These are phyloP conservation scores for Rhyacichthys aspro DNA, from an alignment of 2,797 vertebrate species.

Conservation along the genomic window DNA sequence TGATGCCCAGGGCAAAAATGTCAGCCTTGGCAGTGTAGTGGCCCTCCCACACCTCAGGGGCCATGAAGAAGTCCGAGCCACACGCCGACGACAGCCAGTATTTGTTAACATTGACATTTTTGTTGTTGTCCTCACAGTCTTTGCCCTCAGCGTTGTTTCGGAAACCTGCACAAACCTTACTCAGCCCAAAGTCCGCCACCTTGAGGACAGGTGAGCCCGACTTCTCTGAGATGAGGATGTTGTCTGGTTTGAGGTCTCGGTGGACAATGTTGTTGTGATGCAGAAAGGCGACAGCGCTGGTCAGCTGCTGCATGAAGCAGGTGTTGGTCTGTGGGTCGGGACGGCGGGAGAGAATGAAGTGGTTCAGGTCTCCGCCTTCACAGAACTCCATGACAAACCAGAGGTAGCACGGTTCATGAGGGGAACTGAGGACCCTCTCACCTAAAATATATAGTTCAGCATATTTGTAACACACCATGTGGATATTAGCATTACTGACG, in stretches of 20 bases:
- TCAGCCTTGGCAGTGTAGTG: constrained; percentile 98
- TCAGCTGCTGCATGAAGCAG: constrained; percentile 96
- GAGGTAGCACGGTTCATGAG: constrained; percentile 93
- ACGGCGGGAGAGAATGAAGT: constrained; percentile 90
- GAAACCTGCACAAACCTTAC: constrained; percentile 92
- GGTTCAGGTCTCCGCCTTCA: constrained; percentile 95
- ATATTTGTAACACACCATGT: background rate
- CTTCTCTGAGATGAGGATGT: constrained; percentile 93
- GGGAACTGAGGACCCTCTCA: constrained; percentile 88
- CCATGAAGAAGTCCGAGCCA: constrained; percentile 96
- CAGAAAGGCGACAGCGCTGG: constrained; percentile 93
- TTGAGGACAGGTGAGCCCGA: constrained; percentile 91
- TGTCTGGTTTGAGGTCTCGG: constrained; percentile 96
- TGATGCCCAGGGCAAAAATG: constrained; percentile 96
- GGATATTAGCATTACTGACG: no score
- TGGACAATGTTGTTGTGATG: constrained; percentile 96
- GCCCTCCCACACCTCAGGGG: constrained; percentile 97
- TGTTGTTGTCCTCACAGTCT: constrained; percentile 54
- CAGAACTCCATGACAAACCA: constrained; percentile 99
- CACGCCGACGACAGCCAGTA: constrained; percentile 95
- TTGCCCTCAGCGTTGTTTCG: constrained; percentile 57
- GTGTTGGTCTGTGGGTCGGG: constrained; percentile 88
- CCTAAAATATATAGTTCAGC: constrained; percentile 72
- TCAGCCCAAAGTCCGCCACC: constrained; percentile 95
- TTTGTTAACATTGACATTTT: constrained; percentile 85